phyloP scores from a whole-genome alignment of 2,113 vertebrate species.

The Pollachius pollachius region DNA sequence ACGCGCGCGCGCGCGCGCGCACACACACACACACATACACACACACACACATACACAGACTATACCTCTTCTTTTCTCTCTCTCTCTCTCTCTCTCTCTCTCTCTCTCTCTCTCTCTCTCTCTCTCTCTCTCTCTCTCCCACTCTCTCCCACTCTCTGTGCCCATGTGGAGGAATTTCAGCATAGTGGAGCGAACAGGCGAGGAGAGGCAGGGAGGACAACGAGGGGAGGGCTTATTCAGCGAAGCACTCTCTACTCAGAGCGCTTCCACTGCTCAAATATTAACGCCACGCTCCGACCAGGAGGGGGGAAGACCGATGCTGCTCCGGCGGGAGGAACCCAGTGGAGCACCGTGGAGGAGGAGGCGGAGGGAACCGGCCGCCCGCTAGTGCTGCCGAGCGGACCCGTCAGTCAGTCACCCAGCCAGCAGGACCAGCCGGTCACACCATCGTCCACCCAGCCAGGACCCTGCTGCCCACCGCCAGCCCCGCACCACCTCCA shows the following conservation, averaged over 20 bases:
- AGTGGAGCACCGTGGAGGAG: slow-evolving; percentile 20
- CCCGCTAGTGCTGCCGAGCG: slow-evolving; percentile 21
- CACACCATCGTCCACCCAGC: too few relatives aligned
- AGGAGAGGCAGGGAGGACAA: slow-evolving; percentile 23
- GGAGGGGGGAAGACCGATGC: slow-evolving; percentile 49
- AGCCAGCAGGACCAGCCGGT: too few relatives aligned
- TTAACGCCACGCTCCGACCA: slow-evolving; percentile 30
- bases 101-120: not conserved
- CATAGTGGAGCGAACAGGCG: slow-evolving; percentile 29
- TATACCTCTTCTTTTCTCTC: not conserved
- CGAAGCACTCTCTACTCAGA: slow-evolving; percentile 62
- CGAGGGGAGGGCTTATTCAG: slow-evolving; percentile 28
- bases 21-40: slow-evolving; percentile 5
- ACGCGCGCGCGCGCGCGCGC: not conserved
- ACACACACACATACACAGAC: not conserved
- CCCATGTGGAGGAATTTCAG: slow-evolving; percentile 65
- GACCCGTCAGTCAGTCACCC: too few relatives aligned
- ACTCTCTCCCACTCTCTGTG: slow-evolving; percentile 46
- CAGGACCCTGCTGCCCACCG: slow-evolving; percentile 22
- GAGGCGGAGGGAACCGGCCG: slow-evolving; percentile 43
- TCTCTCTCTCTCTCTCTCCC: slow-evolving; percentile 2
- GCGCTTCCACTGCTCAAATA: slow-evolving; percentile 62
- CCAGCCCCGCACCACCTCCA: not conserved
- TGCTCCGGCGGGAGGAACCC: slow-evolving; percentile 62
- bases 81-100: not conserved